These are phyloP conservation scores for Argyresthia goedartella DNA, from an alignment of 2,888 invertebrate genomes.

Conservation along the genomic window DNA sequence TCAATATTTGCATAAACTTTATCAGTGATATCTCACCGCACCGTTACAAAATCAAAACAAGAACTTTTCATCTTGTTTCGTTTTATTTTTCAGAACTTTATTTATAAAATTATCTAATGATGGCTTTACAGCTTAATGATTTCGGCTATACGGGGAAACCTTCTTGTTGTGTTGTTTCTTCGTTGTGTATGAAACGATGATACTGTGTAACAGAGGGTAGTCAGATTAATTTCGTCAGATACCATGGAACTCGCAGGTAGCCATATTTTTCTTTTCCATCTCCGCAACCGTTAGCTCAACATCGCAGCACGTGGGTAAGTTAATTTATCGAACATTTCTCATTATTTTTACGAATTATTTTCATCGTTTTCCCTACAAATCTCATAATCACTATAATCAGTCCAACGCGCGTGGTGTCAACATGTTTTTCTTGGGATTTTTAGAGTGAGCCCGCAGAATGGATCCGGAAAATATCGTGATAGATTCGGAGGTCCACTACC, in stretches of 20 bases:
- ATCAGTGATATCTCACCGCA: too few species aligned
- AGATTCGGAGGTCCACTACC: constrained; percentile 29
- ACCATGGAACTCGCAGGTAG: background rate
- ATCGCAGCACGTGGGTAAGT: constrained; percentile 43
- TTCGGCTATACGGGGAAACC: too few species aligned
- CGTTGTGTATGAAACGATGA: background rate
- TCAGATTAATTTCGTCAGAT: constrained; percentile 9
- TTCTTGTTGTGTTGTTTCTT: background rate
- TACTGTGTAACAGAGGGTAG: constrained; percentile 25
- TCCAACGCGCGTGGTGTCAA: background rate
- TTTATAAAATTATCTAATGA: background rate
- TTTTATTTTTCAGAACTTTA: background rate
- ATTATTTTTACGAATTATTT: constrained; percentile 20
- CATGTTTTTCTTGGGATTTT: constrained; percentile 2
- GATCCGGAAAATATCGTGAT: constrained; percentile 21
- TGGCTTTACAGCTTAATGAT: background rate
- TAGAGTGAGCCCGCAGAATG: constrained; percentile 21
- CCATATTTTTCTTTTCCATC: constrained; percentile 19
- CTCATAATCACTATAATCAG: background rate
- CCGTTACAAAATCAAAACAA: too few species aligned
- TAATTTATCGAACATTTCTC: constrained; percentile 17
- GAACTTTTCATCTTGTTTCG: background rate
- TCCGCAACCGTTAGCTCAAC: constrained; percentile 20
- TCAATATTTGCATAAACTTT: too few species aligned
- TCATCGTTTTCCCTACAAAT: constrained; percentile 32